A percentile compares a stretch with the other conserved stretches of the same genome.
phyloP scores from a whole-genome alignment of 2,888 invertebrate genomes.

The Metacarcinus magister region DNA sequence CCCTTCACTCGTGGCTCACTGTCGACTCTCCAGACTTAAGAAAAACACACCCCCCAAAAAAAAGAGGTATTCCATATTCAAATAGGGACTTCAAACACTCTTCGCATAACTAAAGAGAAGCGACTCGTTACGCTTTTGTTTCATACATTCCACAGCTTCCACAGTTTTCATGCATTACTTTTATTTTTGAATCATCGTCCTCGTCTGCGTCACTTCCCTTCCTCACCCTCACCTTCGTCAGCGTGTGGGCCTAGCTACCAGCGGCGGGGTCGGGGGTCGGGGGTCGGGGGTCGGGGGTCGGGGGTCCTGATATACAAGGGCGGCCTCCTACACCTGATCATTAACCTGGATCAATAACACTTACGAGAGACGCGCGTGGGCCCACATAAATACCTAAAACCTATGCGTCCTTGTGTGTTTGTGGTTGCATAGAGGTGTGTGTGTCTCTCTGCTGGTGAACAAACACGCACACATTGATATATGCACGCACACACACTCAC shows the following conservation, averaged over 20 bases:
- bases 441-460: conserved; percentile 39
- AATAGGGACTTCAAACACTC: not conserved
- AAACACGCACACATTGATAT: conserved; percentile 38
- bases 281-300: not conserved
- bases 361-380: conserved; percentile 69
- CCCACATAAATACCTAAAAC: conserved; percentile 67
- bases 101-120: not conserved
- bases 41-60: no score
- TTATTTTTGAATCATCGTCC: not conserved
- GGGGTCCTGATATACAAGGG: conserved; percentile 56
- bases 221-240: conserved; percentile 46
- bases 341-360: conserved; percentile 74
- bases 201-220: conserved; percentile 50
- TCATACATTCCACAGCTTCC: not conserved
- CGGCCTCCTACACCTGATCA: conserved; percentile 48
- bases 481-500: conserved; percentile 22
- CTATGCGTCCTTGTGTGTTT: conserved; percentile 65
- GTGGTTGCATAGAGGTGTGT: conserved; percentile 51
- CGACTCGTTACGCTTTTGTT: not conserved
- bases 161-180: not conserved
- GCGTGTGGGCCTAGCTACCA: conserved; percentile 1
- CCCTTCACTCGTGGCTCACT: conserved; percentile 52
- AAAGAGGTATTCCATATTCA: conserved; percentile 1
- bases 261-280: not conserved
- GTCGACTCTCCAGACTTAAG: conserved; percentile 5